A percentile compares a stretch with the other conserved stretches of the same genome.
These are phyloP conservation scores for Centropus bengalensis DNA, from an alignment of 2,113 vertebrate genomes.

Conservation along the genomic window DNA sequence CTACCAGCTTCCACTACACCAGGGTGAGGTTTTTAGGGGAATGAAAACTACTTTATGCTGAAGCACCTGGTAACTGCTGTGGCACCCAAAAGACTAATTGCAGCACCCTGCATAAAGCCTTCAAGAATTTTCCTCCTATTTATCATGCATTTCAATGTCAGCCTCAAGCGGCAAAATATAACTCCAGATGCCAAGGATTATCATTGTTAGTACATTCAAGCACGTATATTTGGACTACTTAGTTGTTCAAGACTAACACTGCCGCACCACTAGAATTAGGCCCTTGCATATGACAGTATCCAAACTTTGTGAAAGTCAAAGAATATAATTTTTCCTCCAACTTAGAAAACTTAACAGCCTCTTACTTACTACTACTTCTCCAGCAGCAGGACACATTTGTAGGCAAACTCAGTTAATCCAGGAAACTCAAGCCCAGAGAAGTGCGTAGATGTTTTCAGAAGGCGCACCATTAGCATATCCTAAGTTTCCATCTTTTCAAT, in stretches of 20 bases:
- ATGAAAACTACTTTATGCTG: not conserved
- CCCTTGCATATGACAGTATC: not conserved
- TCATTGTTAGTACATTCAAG: not conserved
- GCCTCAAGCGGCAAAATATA: not conserved
- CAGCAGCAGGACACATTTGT: not conserved
- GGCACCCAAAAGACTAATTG: not conserved
- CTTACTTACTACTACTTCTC: not conserved
- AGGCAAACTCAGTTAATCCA: not conserved
- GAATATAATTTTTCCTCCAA: not conserved
- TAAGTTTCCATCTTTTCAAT: not conserved
- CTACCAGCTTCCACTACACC: fast-evolving
- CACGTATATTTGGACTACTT: not conserved
- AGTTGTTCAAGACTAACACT: not conserved
- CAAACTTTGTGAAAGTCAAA: not conserved
- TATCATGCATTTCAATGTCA: not conserved
- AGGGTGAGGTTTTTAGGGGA: not conserved
- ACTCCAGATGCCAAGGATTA: not conserved
- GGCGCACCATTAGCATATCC: not conserved
- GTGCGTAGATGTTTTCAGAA: not conserved
- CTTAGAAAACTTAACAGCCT: not conserved
- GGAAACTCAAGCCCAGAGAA: not conserved
- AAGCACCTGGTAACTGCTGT: not conserved
- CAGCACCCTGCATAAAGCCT: not conserved
- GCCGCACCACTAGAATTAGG: not conserved
- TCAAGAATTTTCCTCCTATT: not conserved